Conservation (phyloP, 2,888 invertebrate species). For the Boloria euphrosyne region DNA sequence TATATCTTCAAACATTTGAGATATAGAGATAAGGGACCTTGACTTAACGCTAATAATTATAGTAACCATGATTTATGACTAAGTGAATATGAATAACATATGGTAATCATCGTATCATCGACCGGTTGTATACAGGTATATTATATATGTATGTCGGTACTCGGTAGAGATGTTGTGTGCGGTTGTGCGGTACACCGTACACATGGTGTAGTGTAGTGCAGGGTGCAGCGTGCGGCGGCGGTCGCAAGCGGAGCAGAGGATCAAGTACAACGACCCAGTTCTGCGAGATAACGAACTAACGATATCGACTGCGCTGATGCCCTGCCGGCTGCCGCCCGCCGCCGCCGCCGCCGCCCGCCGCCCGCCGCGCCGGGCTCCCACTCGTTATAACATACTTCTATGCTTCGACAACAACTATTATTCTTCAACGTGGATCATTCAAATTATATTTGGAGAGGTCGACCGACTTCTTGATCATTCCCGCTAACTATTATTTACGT, state of each 20-base stretch:
- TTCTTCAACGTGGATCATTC: slow-evolving; percentile 6
- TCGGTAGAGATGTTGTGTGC: not conserved
- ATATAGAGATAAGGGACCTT: slow-evolving; percentile 13
- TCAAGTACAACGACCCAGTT: slow-evolving; percentile 64
- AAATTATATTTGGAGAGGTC: slow-evolving; percentile 11
- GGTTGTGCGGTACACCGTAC: not conserved
- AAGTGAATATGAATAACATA: not conserved
- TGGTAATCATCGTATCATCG: not conserved
- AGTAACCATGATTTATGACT: too few relatives aligned
- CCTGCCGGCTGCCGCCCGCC: slow-evolving; percentile 32
- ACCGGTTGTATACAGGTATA: slow-evolving; percentile 1
- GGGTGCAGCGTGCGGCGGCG: slow-evolving; percentile 17
- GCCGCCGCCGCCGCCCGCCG: slow-evolving; percentile 6
- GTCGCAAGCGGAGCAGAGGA: slow-evolving; percentile 38
- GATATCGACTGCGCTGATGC: slow-evolving; percentile 61
- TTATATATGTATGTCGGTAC: too few relatives aligned
- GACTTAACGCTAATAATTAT: not conserved
- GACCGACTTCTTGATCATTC: not conserved
- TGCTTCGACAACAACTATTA: not conserved
- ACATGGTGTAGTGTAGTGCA: not conserved
- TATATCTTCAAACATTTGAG: slow-evolving; percentile 10
- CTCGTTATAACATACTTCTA: slow-evolving; percentile 12
- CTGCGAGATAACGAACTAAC: slow-evolving; percentile 47
- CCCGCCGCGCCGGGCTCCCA: not conserved
- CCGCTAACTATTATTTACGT: not conserved